phyloP scores from a whole-genome alignment of 2,797 vertebrate species.

The Rhadinocentrus ornatus region DNA sequence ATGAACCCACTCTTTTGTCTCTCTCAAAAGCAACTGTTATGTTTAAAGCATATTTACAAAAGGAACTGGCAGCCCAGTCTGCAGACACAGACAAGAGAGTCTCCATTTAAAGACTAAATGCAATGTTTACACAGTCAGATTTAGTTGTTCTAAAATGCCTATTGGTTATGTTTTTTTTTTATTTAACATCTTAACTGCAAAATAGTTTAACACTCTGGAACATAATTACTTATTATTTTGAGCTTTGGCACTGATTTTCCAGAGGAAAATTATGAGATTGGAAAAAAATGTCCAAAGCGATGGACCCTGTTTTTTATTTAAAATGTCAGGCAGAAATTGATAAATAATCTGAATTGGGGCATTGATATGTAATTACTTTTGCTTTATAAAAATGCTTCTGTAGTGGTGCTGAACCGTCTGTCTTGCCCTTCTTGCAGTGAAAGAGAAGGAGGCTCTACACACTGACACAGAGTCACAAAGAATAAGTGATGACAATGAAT shows the following conservation, averaged over 20 bases:
- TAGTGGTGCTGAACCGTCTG: constrained; percentile 32
- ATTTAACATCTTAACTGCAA: constrained; percentile 12
- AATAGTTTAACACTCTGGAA: constrained; percentile 16
- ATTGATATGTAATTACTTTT: constrained; percentile 9
- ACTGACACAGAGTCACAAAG: constrained; percentile 87
- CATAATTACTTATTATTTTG: not conserved
- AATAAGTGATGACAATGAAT: constrained; percentile 90
- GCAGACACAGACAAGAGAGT: constrained; percentile 34
- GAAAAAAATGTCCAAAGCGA: not conserved
- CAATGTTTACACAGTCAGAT: constrained; percentile 44
- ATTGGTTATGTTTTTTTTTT: constrained; percentile 13
- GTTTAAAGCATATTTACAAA: constrained; percentile 67
- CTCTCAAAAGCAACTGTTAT: constrained; percentile 58
- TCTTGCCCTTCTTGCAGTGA: constrained; percentile 83
- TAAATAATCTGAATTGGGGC: constrained; percentile 8
- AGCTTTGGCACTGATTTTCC: constrained; percentile 14
- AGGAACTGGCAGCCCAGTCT: constrained; percentile 51
- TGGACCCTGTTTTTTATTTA: constrained; percentile 8
- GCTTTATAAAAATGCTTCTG: constrained; percentile 25
- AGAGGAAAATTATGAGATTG: not conserved
- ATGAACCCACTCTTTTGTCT: constrained; percentile 67
- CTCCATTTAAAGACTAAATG: constrained; percentile 32
- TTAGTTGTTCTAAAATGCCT: constrained; percentile 25
- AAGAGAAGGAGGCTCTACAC: constrained; percentile 93
- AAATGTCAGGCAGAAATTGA: constrained; percentile 4